Percentiles rank a stretch among this genome's conserved stretches.
These are phyloP conservation scores for Ceryle rudis DNA, from an alignment of 2,797 vertebrate species.

Conservation along the genomic window DNA sequence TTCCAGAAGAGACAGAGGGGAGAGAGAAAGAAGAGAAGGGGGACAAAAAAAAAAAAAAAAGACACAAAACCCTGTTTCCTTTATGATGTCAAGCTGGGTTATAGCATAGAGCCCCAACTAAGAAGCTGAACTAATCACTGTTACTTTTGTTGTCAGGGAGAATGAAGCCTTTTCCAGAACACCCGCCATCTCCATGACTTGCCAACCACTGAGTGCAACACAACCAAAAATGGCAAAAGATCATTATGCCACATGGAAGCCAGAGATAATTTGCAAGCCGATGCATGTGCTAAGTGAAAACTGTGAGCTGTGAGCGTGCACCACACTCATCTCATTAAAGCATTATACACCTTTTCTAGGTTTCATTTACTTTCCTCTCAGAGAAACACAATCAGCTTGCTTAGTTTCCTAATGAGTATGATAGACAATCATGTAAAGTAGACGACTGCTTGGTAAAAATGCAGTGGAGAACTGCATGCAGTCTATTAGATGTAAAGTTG, in stretches of 20 bases:
- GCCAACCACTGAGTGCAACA: conserved; percentile 18
- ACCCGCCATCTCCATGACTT: conserved; percentile 8
- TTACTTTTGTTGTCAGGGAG: conserved; percentile 51
- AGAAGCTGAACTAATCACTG: conserved; percentile 72
- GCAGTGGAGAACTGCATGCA: conserved; percentile 58
- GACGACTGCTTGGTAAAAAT: conserved; percentile 56
- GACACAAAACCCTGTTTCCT: neutral
- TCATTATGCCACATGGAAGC: neutral
- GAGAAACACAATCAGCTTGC: conserved; percentile 83
- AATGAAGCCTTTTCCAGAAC: conserved; percentile 52
- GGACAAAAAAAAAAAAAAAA: neutral
- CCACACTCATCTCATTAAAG: conserved; percentile 84
- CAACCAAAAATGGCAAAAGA: conserved; percentile 37
- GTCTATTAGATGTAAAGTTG: conserved; percentile 70
- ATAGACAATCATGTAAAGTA: conserved; percentile 83
- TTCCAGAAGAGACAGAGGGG: conserved; percentile 45
- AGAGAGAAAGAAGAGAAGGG: neutral
- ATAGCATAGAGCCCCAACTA: conserved; percentile 43
- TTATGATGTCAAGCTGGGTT: conserved; percentile 62
- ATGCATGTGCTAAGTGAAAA: conserved; percentile 51
- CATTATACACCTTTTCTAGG: conserved; percentile 79
- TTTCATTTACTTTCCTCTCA: conserved; percentile 74
- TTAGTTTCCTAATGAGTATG: conserved; percentile 83
- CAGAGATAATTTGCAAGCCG: conserved; percentile 67
- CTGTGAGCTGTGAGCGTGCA: conserved; percentile 51